phyloP scores from a whole-genome alignment of 2,888 invertebrate species.

The Tenthredo livida region DNA sequence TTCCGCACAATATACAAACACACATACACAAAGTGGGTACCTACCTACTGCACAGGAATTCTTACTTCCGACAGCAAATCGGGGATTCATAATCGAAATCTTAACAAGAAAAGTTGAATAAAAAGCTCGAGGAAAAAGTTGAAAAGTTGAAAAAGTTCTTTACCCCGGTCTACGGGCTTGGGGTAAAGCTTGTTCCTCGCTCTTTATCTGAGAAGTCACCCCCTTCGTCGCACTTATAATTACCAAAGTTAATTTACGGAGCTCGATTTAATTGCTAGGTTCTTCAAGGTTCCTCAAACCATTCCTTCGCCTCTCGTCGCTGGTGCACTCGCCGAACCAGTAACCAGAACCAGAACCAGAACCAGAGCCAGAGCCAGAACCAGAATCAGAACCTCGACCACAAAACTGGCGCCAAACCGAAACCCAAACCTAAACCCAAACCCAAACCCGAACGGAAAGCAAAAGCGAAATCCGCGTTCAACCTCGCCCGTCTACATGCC shows the following conservation, averaged over 20 bases:
- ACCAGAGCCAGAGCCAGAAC: not conserved
- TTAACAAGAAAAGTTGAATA: constrained; percentile 67
- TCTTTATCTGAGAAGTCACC: constrained; percentile 32
- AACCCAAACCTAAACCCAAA: not conserved
- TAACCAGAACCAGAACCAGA: not conserved
- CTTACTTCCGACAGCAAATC: constrained; percentile 30
- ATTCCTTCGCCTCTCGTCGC: not conserved
- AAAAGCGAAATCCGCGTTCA: not conserved
- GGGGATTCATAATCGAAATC: constrained; percentile 65
- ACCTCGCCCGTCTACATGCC: constrained; percentile 6
- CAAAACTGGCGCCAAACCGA: not conserved
- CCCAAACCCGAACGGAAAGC: not conserved
- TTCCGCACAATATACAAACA: constrained; percentile 8
- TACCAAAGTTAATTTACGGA: constrained; percentile 69
- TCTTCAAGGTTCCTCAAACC: constrained; percentile 67
- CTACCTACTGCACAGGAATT: not conserved
- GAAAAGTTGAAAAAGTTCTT: constrained; percentile 63
- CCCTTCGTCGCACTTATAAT: constrained; percentile 62
- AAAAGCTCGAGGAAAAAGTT: constrained; percentile 55
- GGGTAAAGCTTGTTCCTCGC: constrained; percentile 1
- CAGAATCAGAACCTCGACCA: not conserved
- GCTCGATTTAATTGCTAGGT: constrained; percentile 67
- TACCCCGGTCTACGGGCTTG: constrained; percentile 25
- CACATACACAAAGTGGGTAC: not conserved
- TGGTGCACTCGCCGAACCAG: not conserved